A percentile compares a stretch with the other conserved stretches of the same genome.
Conservation (phyloP, 2,113 vertebrate species). For the Nipponia nippon region DNA sequence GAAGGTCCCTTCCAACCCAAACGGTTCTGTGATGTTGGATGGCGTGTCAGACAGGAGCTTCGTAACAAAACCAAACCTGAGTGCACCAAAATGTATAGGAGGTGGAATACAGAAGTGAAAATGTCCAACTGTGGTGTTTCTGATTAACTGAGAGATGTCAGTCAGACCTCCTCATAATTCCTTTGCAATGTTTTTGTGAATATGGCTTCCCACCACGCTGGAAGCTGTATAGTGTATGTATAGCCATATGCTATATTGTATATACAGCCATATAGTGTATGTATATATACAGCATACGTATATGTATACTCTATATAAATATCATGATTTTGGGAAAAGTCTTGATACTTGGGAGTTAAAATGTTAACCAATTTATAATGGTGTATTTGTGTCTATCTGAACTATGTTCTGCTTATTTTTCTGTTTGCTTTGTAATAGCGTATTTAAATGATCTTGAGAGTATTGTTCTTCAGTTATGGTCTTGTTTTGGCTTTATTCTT, state of each 20-base stretch:
- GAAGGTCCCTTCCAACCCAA: neutral
- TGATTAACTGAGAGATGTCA: neutral
- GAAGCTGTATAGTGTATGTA: neutral
- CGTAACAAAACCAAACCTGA: fast-evolving
- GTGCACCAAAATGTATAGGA: neutral
- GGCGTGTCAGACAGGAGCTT: neutral
- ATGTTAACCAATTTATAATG: neutral
- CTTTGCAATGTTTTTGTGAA: neutral
- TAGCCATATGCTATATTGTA: neutral
- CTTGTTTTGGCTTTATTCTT: neutral
- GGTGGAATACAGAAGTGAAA: neutral
- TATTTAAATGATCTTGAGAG: neutral
- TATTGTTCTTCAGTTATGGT: neutral
- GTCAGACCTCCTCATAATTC: neutral
- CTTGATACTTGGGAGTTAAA: neutral
- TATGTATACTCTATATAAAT: neutral
- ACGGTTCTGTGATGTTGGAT: neutral
- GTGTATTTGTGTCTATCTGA: neutral
- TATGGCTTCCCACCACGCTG: neutral
- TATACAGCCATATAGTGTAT: neutral
- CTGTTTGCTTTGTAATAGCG: neutral
- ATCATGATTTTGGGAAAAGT: neutral
- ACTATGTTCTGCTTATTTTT: neutral
- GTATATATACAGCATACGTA: neutral
- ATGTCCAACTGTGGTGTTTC: neutral